Conservation (phyloP, 2,888 invertebrate genomes). For the Leucozona laternaria region DNA sequence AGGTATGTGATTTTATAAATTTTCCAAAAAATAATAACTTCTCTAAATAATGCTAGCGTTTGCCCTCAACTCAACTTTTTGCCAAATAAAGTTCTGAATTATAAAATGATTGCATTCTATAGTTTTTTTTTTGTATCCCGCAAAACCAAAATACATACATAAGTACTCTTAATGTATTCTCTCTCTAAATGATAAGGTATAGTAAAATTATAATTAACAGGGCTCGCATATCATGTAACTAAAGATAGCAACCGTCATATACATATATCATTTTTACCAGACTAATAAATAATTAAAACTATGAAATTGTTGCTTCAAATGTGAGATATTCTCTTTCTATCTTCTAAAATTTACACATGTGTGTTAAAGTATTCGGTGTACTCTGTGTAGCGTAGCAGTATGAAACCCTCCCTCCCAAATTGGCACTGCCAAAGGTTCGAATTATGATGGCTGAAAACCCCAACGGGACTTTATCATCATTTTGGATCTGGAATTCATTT, state of each 20-base stretch:
- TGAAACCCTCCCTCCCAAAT: background rate
- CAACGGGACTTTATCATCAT: constrained; percentile 50
- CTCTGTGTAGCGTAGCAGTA: background rate
- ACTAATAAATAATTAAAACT: constrained; percentile 69
- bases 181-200: background rate
- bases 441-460: constrained; percentile 39
- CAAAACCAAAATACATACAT: background rate
- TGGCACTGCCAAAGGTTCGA: constrained; percentile 28
- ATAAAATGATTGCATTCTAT: background rate
- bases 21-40: too few relatives aligned
- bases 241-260: constrained; percentile 70
- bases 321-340: constrained; percentile 14
- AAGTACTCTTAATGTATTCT: background rate
- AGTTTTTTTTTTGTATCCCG: background rate
- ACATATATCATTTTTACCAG: constrained; percentile 64
- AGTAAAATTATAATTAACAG: constrained; percentile 65
- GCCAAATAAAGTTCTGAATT: too few relatives aligned
- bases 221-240: constrained; percentile 72
- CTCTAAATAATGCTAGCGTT: too few relatives aligned
- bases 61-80: too few relatives aligned
- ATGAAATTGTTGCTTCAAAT: constrained; percentile 54
- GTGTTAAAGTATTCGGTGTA: background rate
- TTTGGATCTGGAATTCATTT: constrained; percentile 42
- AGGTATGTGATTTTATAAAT: too few relatives aligned
- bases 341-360: constrained; percentile 46